Evolutionary conservation across 2,888 invertebrate genomes (phyloP), one percentile per base, ranked within the genome.

Genomic region (Elegia similella): DNA sequence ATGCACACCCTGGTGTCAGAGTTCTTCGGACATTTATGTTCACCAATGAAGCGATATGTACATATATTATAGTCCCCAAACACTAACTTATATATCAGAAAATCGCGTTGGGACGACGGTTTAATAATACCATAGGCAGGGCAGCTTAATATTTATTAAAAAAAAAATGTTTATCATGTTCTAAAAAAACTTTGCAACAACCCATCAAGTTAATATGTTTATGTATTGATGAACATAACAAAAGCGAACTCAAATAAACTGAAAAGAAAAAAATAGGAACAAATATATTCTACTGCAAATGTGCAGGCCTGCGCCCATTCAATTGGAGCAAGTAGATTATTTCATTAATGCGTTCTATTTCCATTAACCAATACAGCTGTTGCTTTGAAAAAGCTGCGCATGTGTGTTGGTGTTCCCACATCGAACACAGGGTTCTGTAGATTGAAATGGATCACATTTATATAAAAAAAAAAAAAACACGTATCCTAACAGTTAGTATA

Each of bases 281-380:
- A 6, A 46, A 23, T 46, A 17, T 23, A 46, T 46, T 46, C n/a
- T n/a, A n/a, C 32, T 50, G 30, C 15, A 30, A 50, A 50, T 34
- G n/a, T 16, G 16, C 34, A 38, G 15, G 50, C 16, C 34, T 50
- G 34, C 48, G 34, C 34, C 34, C 17, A 50, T 50, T 50, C 12
- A 7, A 38, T 16, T 50, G 34, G 50, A 17, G 50, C 34, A 50
- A 34, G 34, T 17, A 17, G 50, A 34, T 34, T 16, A 32, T 50
- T 50, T 34, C 50, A 50, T 50, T 50, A 34, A 50, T 38, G 29
- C 34, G 50, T 50, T 50, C 34, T 50, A 32, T 34, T 50, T 34
- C 50, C 32, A 50, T 23, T 46, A n/a, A 23, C n/a, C 23, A 46
- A 46, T 34, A 17, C 34, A 50, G n/a, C 50, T 50, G 50, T 17